phyloP scores from a whole-genome alignment of 35 echinoderm and acorn worm genomes.

The Apostichopus japonicus region DNA sequence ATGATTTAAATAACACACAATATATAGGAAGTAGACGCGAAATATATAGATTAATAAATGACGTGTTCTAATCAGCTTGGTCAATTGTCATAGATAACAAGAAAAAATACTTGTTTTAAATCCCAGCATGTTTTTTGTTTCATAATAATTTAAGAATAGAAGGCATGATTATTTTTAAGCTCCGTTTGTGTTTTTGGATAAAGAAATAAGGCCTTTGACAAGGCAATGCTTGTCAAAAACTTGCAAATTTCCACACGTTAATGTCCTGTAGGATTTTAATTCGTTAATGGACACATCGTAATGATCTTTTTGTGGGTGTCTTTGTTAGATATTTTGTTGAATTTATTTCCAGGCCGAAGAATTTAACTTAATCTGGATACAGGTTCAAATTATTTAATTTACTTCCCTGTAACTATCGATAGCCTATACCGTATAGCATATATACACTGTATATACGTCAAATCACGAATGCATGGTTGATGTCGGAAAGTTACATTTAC shows the following conservation, averaged over 20 bases:
- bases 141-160: not conserved
- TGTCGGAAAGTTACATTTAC: too few species aligned
- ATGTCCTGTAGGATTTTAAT: not conserved
- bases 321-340: not conserved
- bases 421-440: too few species aligned
- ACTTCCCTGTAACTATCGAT: too few species aligned
- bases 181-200: not conserved
- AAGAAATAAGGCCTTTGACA: not conserved
- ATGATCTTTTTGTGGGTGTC: not conserved
- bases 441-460: too few species aligned
- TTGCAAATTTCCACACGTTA: not conserved
- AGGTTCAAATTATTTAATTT: too few species aligned
- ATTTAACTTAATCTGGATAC: conserved; percentile 10
- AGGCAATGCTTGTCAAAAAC: not conserved
- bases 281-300: not conserved
- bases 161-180: not conserved
- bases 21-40: too few species aligned
- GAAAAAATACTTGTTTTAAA: not conserved
- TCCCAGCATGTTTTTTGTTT: not conserved
- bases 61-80: not conserved
- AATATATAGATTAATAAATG: too few species aligned
- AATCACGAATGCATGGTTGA: too few species aligned
- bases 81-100: not conserved
- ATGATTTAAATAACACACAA: too few species aligned
- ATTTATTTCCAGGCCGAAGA: not conserved